Percentiles rank a stretch among this genome's conserved stretches.
phyloP scores from a whole-genome alignment of 1,140 invertebrate genomes.

The Scaptomyza graminum region DNA sequence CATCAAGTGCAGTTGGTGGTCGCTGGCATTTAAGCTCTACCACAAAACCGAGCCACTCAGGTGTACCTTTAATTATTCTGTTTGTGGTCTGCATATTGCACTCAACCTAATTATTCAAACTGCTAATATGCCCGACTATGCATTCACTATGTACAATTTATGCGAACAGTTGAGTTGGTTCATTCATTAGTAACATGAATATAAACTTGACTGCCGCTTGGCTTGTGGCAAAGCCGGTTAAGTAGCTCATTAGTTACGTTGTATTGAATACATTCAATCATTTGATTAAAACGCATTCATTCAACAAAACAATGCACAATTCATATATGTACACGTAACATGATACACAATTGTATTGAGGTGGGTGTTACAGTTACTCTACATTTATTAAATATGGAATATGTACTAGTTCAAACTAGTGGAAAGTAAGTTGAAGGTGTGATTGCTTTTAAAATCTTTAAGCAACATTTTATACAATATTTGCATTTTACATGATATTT shows the following conservation, averaged over 20 bases:
- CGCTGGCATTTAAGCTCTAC: background rate
- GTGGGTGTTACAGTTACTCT: background rate
- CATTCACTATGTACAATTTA: slow-evolving; percentile 13
- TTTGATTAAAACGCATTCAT: slow-evolving; percentile 43
- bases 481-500: too few species aligned
- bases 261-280: slow-evolving; percentile 54
- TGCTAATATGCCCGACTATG: background rate
- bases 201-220: slow-evolving; percentile 11
- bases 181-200: slow-evolving; percentile 22
- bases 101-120: slow-evolving; percentile 65
- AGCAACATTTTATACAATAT: too few species aligned
- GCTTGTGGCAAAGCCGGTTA: slow-evolving; percentile 62
- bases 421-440: background rate
- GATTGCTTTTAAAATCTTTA: background rate
- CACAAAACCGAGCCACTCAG: slow-evolving; percentile 27
- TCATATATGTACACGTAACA: background rate
- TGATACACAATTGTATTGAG: background rate
- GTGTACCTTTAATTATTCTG: slow-evolving; percentile 47
- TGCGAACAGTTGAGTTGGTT: background rate
- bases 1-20: background rate
- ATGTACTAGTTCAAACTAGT: background rate
- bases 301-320: slow-evolving; percentile 47
- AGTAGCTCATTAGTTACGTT: slow-evolving; percentile 73
- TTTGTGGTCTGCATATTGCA: slow-evolving; percentile 46
- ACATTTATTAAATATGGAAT: background rate